Conservation (phyloP, 2,113 vertebrate species). For the Heloderma charlesbogerti region DNA sequence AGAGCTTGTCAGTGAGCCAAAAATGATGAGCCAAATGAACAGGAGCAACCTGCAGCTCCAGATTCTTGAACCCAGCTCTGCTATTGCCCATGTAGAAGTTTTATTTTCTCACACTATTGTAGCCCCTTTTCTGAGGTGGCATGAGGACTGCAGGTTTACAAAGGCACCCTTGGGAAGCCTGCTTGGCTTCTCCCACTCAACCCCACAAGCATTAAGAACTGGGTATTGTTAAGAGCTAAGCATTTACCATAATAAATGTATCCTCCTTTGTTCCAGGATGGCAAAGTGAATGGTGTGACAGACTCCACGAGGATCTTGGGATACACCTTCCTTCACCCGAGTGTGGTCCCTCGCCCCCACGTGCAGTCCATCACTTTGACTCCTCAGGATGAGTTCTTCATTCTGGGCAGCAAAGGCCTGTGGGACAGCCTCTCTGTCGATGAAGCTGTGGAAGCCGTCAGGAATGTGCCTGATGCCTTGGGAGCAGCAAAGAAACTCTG, state of each 20-base stretch:
- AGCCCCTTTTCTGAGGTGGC: not conserved
- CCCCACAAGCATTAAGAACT: not conserved
- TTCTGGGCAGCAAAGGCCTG: slow-evolving; percentile 94
- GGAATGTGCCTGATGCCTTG: slow-evolving; percentile 91
- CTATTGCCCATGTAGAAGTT: not conserved
- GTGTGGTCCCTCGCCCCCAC: slow-evolving; percentile 91
- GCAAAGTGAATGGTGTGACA: slow-evolving; percentile 97
- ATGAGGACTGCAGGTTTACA: fast-evolving
- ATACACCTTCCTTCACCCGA: slow-evolving; percentile 97
- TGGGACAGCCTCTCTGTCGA: slow-evolving; percentile 90
- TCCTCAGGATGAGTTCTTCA: slow-evolving; percentile 95
- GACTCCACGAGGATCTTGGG: slow-evolving; percentile 97
- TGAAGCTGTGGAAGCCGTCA: slow-evolving; percentile 91
- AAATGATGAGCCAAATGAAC: fast-evolving
- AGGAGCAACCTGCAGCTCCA: not conserved
- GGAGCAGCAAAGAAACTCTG: slow-evolving; percentile 96
- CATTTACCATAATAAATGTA: not conserved
- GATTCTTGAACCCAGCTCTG: not conserved
- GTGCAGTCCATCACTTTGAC: slow-evolving; percentile 93
- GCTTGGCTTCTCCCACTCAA: not conserved
- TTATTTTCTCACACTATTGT: not conserved
- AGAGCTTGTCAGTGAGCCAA: not conserved
- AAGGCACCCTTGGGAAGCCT: not conserved
- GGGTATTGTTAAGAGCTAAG: not conserved
- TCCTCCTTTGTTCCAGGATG: slow-evolving; percentile 82